These are phyloP conservation scores for Andricus quercusramuli DNA, from an alignment of 2,888 invertebrate species.

Conservation along the genomic window DNA sequence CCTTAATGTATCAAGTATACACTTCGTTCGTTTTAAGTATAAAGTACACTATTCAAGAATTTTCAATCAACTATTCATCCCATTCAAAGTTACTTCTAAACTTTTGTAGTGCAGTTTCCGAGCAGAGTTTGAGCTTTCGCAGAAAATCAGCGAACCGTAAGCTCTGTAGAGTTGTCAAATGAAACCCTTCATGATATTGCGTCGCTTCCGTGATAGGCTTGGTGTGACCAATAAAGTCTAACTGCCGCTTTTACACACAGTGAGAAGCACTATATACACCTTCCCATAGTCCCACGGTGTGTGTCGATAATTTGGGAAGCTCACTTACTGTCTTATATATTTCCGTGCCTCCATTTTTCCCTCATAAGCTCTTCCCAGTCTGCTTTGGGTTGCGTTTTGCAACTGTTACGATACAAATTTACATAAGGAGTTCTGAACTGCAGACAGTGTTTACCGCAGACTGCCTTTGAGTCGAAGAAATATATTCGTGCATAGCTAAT, in stretches of 20 bases:
- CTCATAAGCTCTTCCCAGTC: neutral
- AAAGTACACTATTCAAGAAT: slow-evolving; percentile 3
- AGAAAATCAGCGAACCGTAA: slow-evolving; percentile 28
- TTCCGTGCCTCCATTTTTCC: neutral
- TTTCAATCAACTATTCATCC: slow-evolving; percentile 34
- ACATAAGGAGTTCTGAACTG: neutral
- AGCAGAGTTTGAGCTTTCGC: slow-evolving; percentile 1
- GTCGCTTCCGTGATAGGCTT: slow-evolving; percentile 22
- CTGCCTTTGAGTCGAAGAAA: neutral
- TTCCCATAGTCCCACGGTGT: neutral
- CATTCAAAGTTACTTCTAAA: slow-evolving; percentile 25
- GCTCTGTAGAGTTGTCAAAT: slow-evolving; percentile 33
- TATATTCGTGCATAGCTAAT: neutral
- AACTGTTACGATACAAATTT: neutral
- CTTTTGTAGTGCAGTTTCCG: slow-evolving; percentile 9
- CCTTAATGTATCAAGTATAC: neutral
- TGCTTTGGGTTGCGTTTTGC: neutral
- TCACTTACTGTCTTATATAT: neutral
- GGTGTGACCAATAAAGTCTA: slow-evolving; percentile 36
- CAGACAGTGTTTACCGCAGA: neutral
- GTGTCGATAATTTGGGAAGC: neutral
- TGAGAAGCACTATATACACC: neutral
- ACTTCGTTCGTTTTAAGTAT: neutral
- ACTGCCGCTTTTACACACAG: slow-evolving; percentile 7
- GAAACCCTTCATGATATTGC: slow-evolving; percentile 35